Conservation (phyloP, 2,888 invertebrate genomes). For the Sarcophaga caerulescens region DNA sequence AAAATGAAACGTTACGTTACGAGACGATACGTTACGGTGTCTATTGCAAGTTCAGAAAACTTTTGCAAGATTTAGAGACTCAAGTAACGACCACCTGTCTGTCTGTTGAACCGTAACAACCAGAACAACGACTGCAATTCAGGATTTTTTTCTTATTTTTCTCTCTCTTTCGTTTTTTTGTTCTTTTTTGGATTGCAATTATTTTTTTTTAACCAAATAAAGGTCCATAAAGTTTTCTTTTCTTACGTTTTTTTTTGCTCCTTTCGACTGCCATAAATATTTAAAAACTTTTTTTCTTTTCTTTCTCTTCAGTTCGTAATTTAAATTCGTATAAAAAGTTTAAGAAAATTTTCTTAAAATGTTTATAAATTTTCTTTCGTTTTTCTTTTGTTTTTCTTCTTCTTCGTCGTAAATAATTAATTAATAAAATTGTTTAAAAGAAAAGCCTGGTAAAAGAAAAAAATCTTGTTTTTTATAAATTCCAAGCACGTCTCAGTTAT, state of each 20-base stretch:
- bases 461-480: too few species aligned
- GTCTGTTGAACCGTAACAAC: neutral
- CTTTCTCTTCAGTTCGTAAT: too few species aligned
- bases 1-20: too few species aligned
- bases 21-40: neutral
- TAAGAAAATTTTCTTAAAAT: too few species aligned
- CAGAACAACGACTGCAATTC: neutral
- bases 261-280: neutral
- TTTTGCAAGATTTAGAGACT: conserved; percentile 8
- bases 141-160: neutral
- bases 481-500: too few species aligned
- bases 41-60: conserved; percentile 17
- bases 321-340: too few species aligned
- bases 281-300: neutral
- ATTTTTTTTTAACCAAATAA: neutral
- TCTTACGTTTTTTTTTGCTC: neutral
- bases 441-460: too few species aligned
- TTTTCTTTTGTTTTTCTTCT: too few species aligned
- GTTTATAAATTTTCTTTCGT: too few species aligned
- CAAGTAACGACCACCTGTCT: neutral
- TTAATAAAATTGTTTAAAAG: too few species aligned
- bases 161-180: neutral
- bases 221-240: neutral
- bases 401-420: too few species aligned
- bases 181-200: neutral